Evolutionary conservation across 2,888 invertebrate genomes (phyloP).

Genomic region (Tetranychus truncatus): DNA sequence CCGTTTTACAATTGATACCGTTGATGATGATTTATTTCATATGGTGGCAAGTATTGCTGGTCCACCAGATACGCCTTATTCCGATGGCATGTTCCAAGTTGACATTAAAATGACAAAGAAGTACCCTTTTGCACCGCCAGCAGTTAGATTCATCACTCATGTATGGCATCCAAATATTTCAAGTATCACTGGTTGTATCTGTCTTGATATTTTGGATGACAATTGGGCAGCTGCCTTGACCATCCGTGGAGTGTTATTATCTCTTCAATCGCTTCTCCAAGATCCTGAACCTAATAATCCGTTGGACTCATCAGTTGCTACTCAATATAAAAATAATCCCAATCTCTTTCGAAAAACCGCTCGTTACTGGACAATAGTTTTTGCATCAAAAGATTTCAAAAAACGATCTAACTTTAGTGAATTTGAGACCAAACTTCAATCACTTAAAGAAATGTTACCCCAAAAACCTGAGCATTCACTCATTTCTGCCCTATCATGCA

Average conservation of each 20-base stretch:
- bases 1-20: not conserved
- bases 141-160: constrained; percentile 37
- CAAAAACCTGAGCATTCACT: not conserved
- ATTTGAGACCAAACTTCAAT: constrained; percentile 12
- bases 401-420: constrained; percentile 5
- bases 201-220: constrained; percentile 40
- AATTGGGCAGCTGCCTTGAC: constrained; percentile 42
- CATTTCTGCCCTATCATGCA: constrained; percentile 11
- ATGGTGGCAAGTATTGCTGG: constrained; percentile 3
- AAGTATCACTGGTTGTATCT: constrained; percentile 39
- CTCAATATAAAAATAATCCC: constrained; percentile 35
- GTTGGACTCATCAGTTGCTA: constrained; percentile 37
- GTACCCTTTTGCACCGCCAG: constrained; percentile 40
- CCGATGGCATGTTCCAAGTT: constrained; percentile 35
- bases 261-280: constrained; percentile 38
- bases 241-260: constrained; percentile 38
- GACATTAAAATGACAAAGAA: constrained; percentile 38
- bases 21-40: not conserved
- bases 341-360: constrained; percentile 37
- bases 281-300: constrained; percentile 40
- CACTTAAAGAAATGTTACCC: not conserved
- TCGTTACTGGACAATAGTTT: constrained; percentile 37
- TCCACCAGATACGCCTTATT: constrained; percentile 37
- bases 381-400: constrained; percentile 30
- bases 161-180: constrained; percentile 42